Evolutionary conservation across 1,140 invertebrate species (phyloP).

Genomic region (Bombus balteatus): DNA sequence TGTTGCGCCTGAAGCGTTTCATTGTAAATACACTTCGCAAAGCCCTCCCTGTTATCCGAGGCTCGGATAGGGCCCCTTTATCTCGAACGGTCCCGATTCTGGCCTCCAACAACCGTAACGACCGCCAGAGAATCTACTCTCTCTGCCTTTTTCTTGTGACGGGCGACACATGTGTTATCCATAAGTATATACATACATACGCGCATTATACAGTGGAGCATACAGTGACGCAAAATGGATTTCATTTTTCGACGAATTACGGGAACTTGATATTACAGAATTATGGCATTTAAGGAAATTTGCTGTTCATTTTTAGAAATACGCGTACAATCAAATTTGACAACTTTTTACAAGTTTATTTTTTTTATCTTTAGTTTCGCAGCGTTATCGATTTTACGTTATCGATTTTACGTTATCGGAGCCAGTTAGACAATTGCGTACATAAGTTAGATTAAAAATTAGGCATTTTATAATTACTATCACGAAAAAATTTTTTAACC

Average conservation of each 20-base stretch:
- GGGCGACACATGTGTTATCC: background rate
- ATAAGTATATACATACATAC: background rate
- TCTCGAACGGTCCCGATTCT: constrained; percentile 61
- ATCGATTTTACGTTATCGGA: too few species aligned
- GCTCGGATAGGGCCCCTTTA: constrained; percentile 26
- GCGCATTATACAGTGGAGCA: background rate
- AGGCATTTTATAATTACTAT: too few species aligned
- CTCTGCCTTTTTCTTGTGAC: constrained; percentile 49
- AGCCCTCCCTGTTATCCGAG: constrained; percentile 54
- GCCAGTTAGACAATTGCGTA: too few species aligned
- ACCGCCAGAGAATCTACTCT: constrained; percentile 17
- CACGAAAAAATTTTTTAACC: fast-evolving
- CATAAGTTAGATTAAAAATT: too few species aligned
- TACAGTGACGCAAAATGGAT: background rate
- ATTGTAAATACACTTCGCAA: constrained; percentile 76
- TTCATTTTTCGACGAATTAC: background rate
- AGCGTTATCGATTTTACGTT: too few species aligned
- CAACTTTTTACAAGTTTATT: too few species aligned
- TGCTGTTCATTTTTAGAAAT: background rate
- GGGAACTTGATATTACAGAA: background rate
- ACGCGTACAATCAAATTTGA: fast-evolving
- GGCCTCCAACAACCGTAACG: constrained; percentile 49
- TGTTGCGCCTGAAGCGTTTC: constrained; percentile 36
- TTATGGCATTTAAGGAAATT: background rate
- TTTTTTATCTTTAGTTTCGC: too few species aligned